Percentiles rank a stretch among this genome's conserved stretches.
Evolutionary conservation across 2,797 vertebrate genomes (phyloP).

Genomic region (Manis javanica): DNA sequence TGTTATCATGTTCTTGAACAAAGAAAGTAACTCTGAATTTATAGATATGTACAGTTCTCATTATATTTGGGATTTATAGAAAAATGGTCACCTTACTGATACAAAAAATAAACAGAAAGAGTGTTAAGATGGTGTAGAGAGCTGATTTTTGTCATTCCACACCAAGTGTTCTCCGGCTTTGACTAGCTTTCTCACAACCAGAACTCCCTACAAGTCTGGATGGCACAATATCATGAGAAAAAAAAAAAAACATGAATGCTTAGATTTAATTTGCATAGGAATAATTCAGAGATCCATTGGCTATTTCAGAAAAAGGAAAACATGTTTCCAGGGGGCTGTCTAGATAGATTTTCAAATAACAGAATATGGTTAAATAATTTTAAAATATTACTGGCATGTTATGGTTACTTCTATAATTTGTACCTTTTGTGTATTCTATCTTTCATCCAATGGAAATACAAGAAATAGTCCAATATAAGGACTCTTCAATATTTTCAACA

Average conservation of each 20-base stretch:
- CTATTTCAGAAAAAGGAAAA: not conserved
- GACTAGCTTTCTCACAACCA: not conserved
- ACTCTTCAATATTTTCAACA: not conserved
- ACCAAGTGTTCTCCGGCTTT: not conserved
- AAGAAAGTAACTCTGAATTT: not conserved
- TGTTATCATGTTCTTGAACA: not conserved
- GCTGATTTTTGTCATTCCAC: not conserved
- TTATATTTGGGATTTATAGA: not conserved
- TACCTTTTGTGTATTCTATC: not conserved
- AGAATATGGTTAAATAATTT: not conserved
- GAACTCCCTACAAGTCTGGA: not conserved
- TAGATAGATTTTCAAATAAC: not conserved
- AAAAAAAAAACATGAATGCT: not conserved
- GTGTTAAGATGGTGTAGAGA: not conserved
- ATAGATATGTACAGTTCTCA: not conserved
- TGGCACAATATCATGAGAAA: not conserved
- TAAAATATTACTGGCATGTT: not conserved
- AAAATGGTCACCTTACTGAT: not conserved
- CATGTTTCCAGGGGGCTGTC: not conserved
- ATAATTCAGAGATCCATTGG: not conserved
- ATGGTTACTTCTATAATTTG: not conserved
- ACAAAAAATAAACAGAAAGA: not conserved
- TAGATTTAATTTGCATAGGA: not conserved
- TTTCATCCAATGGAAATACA: not conserved
- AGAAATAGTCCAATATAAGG: not conserved